phyloP scores from a whole-genome alignment of 2,113 vertebrate species.

The Echinops telfairi region DNA sequence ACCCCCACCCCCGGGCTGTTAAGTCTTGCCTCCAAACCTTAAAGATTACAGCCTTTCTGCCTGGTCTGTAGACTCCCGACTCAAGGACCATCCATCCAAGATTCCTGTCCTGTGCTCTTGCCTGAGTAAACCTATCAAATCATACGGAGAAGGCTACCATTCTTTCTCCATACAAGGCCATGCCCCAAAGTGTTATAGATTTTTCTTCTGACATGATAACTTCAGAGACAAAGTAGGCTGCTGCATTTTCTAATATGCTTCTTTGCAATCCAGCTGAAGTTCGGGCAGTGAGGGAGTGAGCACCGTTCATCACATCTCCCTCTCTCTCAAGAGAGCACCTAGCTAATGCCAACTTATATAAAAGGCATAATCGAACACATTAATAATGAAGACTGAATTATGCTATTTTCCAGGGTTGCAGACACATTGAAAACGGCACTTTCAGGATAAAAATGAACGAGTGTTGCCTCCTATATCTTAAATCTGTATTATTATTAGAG shows the following conservation, averaged over 20 bases:
- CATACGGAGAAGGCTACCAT: neutral
- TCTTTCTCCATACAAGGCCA: neutral
- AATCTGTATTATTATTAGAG: conserved; percentile 54
- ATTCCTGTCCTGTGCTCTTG: neutral
- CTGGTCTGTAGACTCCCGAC: neutral
- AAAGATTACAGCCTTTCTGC: neutral
- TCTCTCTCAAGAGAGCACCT: conserved; percentile 49
- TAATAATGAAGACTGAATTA: conserved; percentile 63
- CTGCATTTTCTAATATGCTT: neutral
- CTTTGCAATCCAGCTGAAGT: neutral
- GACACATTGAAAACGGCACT: conserved; percentile 62
- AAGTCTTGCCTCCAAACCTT: neutral
- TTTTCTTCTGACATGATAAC: conserved; percentile 1
- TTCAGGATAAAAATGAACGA: conserved; percentile 61
- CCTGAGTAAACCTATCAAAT: neutral
- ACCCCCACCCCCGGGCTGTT: neutral
- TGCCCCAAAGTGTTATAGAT: neutral
- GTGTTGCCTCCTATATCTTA: conserved; percentile 52
- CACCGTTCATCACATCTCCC: neutral
- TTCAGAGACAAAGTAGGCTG: neutral
- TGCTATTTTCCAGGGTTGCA: conserved; percentile 47
- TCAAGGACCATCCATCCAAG: neutral
- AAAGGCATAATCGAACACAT: conserved; percentile 58
- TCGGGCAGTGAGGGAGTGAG: neutral
- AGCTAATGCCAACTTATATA: conserved; percentile 20